Conservation (phyloP, 2,113 vertebrate species). For the Coreoperca whiteheadi region DNA sequence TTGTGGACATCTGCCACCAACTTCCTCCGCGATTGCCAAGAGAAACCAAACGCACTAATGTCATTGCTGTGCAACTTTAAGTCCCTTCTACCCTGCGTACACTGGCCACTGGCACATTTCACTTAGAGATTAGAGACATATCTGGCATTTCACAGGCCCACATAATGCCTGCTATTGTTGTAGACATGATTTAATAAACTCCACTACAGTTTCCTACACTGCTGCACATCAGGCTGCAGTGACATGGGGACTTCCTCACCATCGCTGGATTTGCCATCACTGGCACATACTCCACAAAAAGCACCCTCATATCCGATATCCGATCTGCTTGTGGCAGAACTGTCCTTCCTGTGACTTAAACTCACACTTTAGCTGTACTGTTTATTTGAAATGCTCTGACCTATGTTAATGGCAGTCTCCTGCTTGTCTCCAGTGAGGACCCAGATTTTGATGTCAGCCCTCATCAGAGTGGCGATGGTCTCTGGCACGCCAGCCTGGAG, state of each 20-base stretch:
- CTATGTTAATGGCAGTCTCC: conserved; percentile 97
- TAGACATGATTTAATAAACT: conserved; percentile 41
- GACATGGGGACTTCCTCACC: conserved; percentile 8
- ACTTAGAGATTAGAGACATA: conserved; percentile 28
- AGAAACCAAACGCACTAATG: conserved; percentile 11
- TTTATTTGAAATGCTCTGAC: conserved; percentile 72
- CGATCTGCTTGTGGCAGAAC: neutral
- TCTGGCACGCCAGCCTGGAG: conserved; percentile 97
- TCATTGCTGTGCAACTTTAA: conserved; percentile 18
- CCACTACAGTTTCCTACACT: conserved; percentile 11
- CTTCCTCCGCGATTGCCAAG: conserved; percentile 5
- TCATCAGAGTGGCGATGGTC: conserved; percentile 94
- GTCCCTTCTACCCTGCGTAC: neutral
- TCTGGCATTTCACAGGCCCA: conserved; percentile 41
- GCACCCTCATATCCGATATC: neutral
- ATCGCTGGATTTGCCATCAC: neutral
- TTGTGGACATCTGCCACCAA: conserved; percentile 23
- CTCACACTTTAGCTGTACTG: neutral
- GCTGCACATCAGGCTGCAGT: conserved; percentile 3
- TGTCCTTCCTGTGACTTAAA: neutral
- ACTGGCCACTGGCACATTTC: conserved; percentile 8
- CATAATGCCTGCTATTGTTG: conserved; percentile 44
- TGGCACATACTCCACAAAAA: neutral
- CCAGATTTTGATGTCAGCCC: conserved; percentile 97
- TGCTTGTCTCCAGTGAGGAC: conserved; percentile 97